Conservation (phyloP, 2,888 invertebrate genomes). For the Morinoia aosen region DNA sequence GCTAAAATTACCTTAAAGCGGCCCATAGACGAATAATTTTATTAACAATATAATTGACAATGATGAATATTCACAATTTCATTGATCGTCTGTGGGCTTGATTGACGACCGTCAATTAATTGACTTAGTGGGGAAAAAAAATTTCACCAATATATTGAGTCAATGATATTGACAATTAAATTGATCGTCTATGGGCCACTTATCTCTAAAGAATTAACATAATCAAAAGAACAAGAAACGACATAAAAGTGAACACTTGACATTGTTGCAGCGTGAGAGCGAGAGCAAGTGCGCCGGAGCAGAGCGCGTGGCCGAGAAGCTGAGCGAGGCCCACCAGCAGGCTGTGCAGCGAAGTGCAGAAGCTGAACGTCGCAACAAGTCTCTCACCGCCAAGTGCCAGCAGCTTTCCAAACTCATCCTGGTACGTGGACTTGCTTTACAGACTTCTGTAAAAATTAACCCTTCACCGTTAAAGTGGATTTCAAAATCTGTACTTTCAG, state of each 20-base stretch:
- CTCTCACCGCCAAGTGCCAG: not conserved
- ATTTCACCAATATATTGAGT: too few species aligned
- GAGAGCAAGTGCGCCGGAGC: slow-evolving; percentile 33
- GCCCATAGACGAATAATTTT: too few species aligned
- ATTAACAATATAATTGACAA: too few species aligned
- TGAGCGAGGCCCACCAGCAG: not conserved
- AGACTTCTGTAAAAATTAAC: not conserved
- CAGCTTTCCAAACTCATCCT: slow-evolving; percentile 23
- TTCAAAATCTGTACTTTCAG: not conserved
- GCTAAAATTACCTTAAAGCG: too few species aligned
- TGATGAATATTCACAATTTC: too few species aligned
- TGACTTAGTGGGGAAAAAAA: too few species aligned
- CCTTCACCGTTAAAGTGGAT: not conserved
- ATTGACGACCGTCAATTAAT: too few species aligned
- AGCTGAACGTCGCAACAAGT: not conserved
- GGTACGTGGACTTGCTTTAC: not conserved
- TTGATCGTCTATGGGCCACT: too few species aligned
- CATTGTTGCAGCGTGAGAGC: slow-evolving; percentile 2
- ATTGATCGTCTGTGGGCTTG: too few species aligned
- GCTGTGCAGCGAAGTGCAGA: not conserved
- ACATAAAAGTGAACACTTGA: not conserved
- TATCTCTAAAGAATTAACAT: too few species aligned
- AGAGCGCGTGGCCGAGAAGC: slow-evolving; percentile 14
- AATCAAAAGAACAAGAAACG: too few species aligned
- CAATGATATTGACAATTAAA: too few species aligned